A percentile compares a stretch with the other conserved stretches of the same genome.
These are phyloP conservation scores for Pterois miles DNA, from an alignment of 2,797 vertebrate genomes.

Conservation along the genomic window DNA sequence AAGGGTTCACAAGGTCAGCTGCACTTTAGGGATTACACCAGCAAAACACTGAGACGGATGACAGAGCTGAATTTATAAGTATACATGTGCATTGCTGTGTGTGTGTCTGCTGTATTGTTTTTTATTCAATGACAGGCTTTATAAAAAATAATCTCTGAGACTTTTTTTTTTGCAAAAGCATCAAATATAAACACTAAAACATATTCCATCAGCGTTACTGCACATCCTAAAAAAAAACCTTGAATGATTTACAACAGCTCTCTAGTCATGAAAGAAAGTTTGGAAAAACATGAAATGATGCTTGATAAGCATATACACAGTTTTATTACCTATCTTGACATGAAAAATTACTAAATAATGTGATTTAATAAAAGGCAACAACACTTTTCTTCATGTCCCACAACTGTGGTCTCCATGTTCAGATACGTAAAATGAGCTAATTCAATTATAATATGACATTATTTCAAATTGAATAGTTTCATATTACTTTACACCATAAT, in stretches of 20 bases:
- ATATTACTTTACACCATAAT: too few relatives aligned
- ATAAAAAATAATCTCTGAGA: not conserved
- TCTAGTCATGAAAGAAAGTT: not conserved
- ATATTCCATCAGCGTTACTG: not conserved
- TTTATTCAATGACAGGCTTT: not conserved
- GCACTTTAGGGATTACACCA: conserved; percentile 58
- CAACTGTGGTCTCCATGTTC: too few relatives aligned
- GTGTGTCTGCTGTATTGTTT: not conserved
- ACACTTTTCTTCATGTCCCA: too few relatives aligned
- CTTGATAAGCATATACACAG: too few relatives aligned
- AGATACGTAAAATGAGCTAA: too few relatives aligned
- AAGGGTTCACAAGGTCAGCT: conserved; percentile 45
- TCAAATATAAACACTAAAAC: not conserved
- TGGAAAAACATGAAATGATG: too few relatives aligned
- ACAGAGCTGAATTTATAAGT: not conserved
- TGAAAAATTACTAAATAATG: too few relatives aligned
- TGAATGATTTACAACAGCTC: not conserved
- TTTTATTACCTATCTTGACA: too few relatives aligned
- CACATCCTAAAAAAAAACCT: not conserved
- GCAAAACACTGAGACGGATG: not conserved
- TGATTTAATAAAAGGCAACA: too few relatives aligned
- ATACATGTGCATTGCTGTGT: not conserved
- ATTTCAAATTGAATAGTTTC: too few relatives aligned
- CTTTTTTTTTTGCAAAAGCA: not conserved
- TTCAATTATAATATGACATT: too few relatives aligned